phyloP scores from a whole-genome alignment of 2,888 invertebrate genomes.

The Apamea monoglypha region DNA sequence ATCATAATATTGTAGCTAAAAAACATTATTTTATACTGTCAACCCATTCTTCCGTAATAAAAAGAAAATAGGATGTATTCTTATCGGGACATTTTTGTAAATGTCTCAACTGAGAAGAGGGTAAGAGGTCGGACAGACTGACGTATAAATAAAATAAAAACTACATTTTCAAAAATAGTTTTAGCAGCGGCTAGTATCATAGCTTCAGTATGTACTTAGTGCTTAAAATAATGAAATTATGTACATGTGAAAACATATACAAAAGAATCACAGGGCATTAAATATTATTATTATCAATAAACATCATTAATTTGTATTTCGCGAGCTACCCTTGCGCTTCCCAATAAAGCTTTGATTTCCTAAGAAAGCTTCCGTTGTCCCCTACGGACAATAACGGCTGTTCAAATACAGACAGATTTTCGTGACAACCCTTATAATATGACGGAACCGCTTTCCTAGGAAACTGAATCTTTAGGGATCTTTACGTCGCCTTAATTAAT shows the following conservation, averaged over 20 bases:
- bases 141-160: neutral
- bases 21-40: neutral
- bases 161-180: neutral
- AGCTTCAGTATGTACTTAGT: neutral
- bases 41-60: neutral
- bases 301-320: no score
- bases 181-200: neutral
- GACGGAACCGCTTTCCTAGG: no score
- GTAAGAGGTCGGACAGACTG: neutral
- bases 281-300: no score
- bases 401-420: no score
- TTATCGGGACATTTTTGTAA: neutral
- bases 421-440: no score
- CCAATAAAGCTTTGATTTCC: no score
- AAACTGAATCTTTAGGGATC: neutral
- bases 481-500: neutral
- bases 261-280: no score
- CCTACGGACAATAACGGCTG: no score
- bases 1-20: neutral
- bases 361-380: neutral
- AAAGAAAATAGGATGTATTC: neutral
- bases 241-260: no score
- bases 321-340: no score
- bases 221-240: no score
- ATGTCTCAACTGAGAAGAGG: conserved; percentile 3